Base-by-base conservation (phyloP, 2,113 vertebrate genomes). In the Sturnus vulgaris region DNA sequence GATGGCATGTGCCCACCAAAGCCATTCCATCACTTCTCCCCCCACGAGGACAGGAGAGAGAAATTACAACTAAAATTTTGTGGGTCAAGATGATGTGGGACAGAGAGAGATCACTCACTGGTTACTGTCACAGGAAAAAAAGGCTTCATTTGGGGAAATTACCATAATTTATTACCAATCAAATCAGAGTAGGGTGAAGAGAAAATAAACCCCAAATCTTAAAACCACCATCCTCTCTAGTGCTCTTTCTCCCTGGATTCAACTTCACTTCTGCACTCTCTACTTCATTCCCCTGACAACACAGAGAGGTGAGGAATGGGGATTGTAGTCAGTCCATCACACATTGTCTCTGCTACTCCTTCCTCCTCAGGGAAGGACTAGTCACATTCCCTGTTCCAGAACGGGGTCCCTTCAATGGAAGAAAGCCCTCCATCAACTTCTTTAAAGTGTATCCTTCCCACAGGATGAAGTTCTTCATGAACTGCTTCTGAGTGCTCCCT, bases 71-170 rank as follows among this genome's bases (percentile, higher is more conserved):
- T 2, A 47, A 81, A 57, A 22, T 4, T 39, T 39, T 3, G 2
- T 30, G 27, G 5, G 7, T 79, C 7, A 6, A 37, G 21, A 31
- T 30, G 30, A 83, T 24, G n/a, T n/a, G n/a, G n/a, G 33, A 46
- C 33, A 25, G 10, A 33, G 55, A 56, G 37, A 79, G 27, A 40
- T 52, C 18, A 65, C 5, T 60, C 25, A 59, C 8, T 12, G 40
- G 11, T 33, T 55, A 33, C 12, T 1, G 0, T 47, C 30, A 39
- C 0, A 0, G n/a, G 39, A 42, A 59, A 65, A 77, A 12, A 24
- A 64, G n/a, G 9, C 9, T 47, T 2, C 4, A 35, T 60, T 64
- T 60, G 22, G 11, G 9, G 23, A 78, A 78, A 83, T 18, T 53
- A 30, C 4, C 37, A 18, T 24, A 31, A 27, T 35, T 66, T 80